Evolutionary conservation across 2,888 invertebrate genomes (phyloP), one percentile per base, ranked within the genome.

Genomic region (Drosophila pseudotalamancana): DNA sequence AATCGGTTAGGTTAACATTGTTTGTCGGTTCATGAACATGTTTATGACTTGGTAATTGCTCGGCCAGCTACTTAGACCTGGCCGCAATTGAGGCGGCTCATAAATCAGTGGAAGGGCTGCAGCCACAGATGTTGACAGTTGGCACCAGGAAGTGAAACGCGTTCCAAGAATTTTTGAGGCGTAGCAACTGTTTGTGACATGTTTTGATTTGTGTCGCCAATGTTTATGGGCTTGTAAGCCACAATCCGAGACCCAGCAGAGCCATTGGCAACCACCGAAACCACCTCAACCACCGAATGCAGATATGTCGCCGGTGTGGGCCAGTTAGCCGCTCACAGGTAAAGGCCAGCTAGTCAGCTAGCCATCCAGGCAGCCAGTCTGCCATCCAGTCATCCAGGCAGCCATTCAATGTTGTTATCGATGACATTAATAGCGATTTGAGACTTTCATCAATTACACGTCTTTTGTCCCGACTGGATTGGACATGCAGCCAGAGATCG

Each of bases 131-230:
- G 78, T 64, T 68, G 83, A 72, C 61, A 65, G 83, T 65, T 81
- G 68, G 76, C 77, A 81, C 80, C 74, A 81, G 80, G 84, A 81
- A 87, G 84, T 84, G 67, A 84, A 77, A 56, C 49, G 74, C 62
- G 76, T 87, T 83, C 86, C 60, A 61, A 77, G 83, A 83, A 83
- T 82, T 85, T 80, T 76, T 77, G 63, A 85, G 86, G 80, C 87
- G 83, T 82, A 85, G 86, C 82, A 83, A 83, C 83, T 87, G 83
- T 87, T 83, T 85, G 87, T 83, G 83, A 82, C 83, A 83, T 79
- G 79, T 83, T 81, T 83, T 83, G 83, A 83, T 83, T 83, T 83
- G 83, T 83, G 83, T 87, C 72, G 79, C 71, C 83, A 79, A 87
- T 76, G 77, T 83, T 85, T 87, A 87, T 81, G 87, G 74, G 81